Evolutionary conservation across 2,888 invertebrate species (phyloP).

Genomic region (Acrocera orbiculus): DNA sequence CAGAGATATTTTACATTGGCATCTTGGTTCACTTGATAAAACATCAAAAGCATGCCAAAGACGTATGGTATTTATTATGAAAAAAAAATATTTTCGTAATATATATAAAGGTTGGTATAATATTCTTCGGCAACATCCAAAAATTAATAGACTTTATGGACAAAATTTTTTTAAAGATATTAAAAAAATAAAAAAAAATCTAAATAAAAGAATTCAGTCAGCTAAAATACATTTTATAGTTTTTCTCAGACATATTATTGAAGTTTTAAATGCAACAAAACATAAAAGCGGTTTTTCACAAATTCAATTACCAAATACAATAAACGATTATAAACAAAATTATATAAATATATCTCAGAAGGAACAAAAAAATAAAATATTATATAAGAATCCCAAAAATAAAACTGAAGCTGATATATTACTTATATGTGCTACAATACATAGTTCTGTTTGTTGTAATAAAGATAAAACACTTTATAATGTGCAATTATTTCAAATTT

Average conservation of each 20-base stretch:
- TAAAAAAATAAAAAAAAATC: no score
- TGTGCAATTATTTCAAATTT: conserved; percentile 50
- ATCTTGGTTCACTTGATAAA: conserved; percentile 39
- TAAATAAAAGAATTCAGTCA: no score
- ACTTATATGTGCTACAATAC: no score
- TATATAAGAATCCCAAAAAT: conserved; percentile 26
- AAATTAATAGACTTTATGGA: conserved; percentile 31
- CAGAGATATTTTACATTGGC: conserved; percentile 39
- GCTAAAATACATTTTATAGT: no score
- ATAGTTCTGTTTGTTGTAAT: conserved; percentile 44
- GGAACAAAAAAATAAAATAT: conserved; percentile 4
- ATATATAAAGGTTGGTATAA: conserved; percentile 43
- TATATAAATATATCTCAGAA: conserved; percentile 11
- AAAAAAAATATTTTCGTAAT: no score
- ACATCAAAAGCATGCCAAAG: conserved; percentile 50
- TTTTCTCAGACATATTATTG: no score
- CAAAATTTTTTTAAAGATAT: conserved; percentile 26
- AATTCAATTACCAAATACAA: conserved; percentile 21
- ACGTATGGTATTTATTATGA: no score
- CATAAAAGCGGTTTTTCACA: no score
- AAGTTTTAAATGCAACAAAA: no score
- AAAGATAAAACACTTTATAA: conserved; percentile 44
- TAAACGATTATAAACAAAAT: conserved; percentile 22
- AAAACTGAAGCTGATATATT: conserved; percentile 35
- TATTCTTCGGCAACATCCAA: conserved; percentile 40